Percentiles rank a stretch among this genome's conserved stretches.
Conservation (phyloP, 2,888 invertebrate species). For the Boloria selene region DNA sequence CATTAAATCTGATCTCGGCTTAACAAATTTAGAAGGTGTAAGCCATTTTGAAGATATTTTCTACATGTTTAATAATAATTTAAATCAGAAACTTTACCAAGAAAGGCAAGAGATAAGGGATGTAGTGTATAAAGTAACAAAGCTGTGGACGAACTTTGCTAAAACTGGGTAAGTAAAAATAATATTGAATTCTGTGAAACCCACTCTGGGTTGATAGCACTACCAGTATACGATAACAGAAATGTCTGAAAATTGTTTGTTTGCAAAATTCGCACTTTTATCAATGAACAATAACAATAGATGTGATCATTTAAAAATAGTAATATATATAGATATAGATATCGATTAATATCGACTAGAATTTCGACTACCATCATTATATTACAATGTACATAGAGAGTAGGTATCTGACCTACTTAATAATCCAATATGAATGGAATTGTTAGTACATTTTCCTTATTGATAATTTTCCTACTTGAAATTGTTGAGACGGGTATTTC, state of each 20-base stretch:
- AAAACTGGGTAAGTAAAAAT: constrained; percentile 56
- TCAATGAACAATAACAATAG: too few relatives aligned
- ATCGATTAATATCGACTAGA: too few relatives aligned
- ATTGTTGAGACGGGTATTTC: constrained; percentile 7
- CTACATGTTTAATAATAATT: constrained; percentile 65
- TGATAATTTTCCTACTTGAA: constrained; percentile 8
- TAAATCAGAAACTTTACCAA: constrained; percentile 55
- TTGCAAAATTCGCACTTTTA: too few relatives aligned
- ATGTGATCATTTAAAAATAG: too few relatives aligned
- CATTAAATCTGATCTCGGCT: constrained; percentile 48
- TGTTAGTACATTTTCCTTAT: constrained; percentile 11
- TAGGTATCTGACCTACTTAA: background rate
- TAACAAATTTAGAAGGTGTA: constrained; percentile 56
- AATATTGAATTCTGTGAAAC: background rate
- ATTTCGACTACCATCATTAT: too few relatives aligned
- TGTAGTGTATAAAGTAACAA: constrained; percentile 53
- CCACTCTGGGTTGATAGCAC: too few relatives aligned
- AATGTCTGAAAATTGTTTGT: too few relatives aligned
- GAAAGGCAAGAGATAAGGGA: constrained; percentile 52
- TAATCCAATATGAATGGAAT: background rate
- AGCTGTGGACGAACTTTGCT: constrained; percentile 68
- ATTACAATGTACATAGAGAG: background rate
- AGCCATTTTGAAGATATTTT: constrained; percentile 76
- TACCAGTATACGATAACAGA: too few relatives aligned
- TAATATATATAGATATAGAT: too few relatives aligned